Evolutionary conservation across 2,888 invertebrate genomes (phyloP), one percentile per base, ranked within the genome.

Genomic region (Halictus ligatus): DNA sequence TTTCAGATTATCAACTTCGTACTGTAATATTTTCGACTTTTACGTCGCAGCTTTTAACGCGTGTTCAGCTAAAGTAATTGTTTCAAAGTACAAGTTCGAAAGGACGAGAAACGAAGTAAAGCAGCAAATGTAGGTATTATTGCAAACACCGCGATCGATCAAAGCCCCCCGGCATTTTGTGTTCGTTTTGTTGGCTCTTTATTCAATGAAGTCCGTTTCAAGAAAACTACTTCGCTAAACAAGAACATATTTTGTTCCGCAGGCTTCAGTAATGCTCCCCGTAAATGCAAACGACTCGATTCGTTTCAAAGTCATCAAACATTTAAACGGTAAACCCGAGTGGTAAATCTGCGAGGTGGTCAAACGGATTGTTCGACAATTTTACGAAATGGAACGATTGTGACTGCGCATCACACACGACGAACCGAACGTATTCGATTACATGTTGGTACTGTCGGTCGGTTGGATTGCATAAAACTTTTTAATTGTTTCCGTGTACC

Each of bases 311-410:
- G 54, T 29, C 29, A 12, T 8, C 1, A 54, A 54, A 54, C 15
- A 67, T 67, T 29, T 54, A 46, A 76, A 76, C 35, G 54, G 6
- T 35, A 18, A 46, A 35, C 15, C 21, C 43, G 46, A 77, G 35
- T 35, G 35, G 2, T 35, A 35, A 35, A 35, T 35, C 8, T 35
- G 40, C 29, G 29, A n/a, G 18, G 25, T 35, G 3, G 12, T 43
- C 43, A 73, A 67, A 54, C 54, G 73, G 2, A 75, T 67, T 48
- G 64, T 76, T 76, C 76, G 25, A 46, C 43, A 76, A 71, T 75
- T 83, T 83, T 76, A 21, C 15, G 29, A 76, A 21, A 46, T n/a
- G n/a, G 50, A 78, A 69, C 46, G 74, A 78, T 73, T 67, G 50
- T 2, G 35, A 54, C 15, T n/a, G n/a, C 48, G 15, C 13, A 29